These are phyloP conservation scores for Lasiurus cinereus DNA, from an alignment of 2,113 vertebrate genomes.

Conservation along the genomic window DNA sequence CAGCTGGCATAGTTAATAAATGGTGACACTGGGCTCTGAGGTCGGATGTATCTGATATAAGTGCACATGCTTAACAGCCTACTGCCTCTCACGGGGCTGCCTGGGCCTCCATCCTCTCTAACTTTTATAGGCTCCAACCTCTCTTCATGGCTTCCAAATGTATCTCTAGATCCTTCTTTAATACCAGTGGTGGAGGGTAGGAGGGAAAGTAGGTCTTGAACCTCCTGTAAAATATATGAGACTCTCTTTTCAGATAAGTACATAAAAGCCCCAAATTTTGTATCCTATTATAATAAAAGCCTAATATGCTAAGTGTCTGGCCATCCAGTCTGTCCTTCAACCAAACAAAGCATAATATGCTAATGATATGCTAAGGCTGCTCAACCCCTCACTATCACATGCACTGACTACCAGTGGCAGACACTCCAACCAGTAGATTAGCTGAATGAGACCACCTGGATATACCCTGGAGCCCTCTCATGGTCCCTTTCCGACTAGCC, in stretches of 20 bases:
- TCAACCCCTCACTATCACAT: no score
- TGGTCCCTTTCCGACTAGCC: no score
- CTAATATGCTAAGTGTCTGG: no score
- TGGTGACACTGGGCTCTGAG: neutral
- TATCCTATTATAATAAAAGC: neutral
- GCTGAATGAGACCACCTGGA: no score
- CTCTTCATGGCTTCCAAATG: neutral
- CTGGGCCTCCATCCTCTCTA: neutral
- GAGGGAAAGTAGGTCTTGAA: neutral
- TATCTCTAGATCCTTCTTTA: slow-evolving; percentile 13
- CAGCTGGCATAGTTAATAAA: neutral
- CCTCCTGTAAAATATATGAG: neutral
- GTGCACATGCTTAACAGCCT: neutral
- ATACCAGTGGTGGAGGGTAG: neutral
- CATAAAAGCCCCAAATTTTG: neutral
- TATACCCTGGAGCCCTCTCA: no score
- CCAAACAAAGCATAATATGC: no score
- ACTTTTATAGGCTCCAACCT: neutral
- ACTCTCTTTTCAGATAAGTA: slow-evolving; percentile 23
- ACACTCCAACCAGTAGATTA: no score
- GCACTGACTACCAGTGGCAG: no score
- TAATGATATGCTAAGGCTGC: no score
- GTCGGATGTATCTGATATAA: neutral
- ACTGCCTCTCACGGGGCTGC: neutral
- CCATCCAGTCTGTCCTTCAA: no score